Evolutionary conservation across 2,113 vertebrate species (phyloP), one percentile per base, ranked within the genome.

Genomic region (Ceyx melanurus): DNA sequence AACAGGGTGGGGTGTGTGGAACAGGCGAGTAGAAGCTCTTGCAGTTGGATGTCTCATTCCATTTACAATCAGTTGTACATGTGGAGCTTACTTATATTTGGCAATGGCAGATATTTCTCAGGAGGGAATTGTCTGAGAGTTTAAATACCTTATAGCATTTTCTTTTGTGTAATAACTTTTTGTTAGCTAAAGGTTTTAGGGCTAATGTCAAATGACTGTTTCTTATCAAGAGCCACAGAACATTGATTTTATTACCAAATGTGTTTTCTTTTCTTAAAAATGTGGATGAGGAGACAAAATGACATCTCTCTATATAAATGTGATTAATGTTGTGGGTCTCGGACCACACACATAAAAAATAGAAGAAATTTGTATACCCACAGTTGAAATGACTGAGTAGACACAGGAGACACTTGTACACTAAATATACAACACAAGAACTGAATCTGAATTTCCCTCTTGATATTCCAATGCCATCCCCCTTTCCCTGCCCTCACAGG

Each of bases 251-350:
- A 91, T 91, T 90, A 82, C 83, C 28, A 5, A 84, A 62, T 77
- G 43, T 95, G 76, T 92, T 95, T 95, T 91, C 57, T 88, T 90
- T 67, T 73, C 77, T 48, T 58, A 80, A 88, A 79, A 91, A 90
- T 76, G 79, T 25, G 35, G 48, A 68, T 86, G 64, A 79, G 64
- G 85, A 95, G 58, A 73, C 89, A 92, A 78, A 93, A 91, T 83
- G 93, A 91, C 92, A 89, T 77, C 88, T 71, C 58, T 2, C 26
- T 73, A 42, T 66, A 60, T 65, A 90, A 95, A 93, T 50, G 50
- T 93, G 73, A 93, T 95, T 85, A 80, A 92, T 77, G 76, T 51
- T 57, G 56, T 75, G 57, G 50, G 43, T 42, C 40, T 88, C 66
- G 89, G 93, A 93, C 93, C 91, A 95, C 93, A 94, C 87, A 82